Evolutionary conservation across 2,113 vertebrate genomes (phyloP), one percentile per base, ranked within the genome.

Genomic region (Macquaria australasica): DNA sequence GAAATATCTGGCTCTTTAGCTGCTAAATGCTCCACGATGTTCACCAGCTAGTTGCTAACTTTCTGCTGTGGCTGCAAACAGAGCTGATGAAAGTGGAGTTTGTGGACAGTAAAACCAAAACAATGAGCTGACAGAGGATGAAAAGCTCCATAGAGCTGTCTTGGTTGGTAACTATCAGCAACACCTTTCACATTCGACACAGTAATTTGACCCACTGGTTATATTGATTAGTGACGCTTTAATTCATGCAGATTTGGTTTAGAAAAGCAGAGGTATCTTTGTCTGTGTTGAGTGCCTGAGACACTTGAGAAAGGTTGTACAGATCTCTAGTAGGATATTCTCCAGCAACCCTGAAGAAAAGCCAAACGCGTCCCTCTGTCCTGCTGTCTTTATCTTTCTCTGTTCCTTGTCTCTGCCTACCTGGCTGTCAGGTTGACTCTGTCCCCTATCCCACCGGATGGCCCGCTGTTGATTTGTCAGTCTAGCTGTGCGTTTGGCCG

Each of bases 401-500:
- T 37, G 41, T 10, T 53, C 39, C 34, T 55, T 63, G 48, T 73
- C 23, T 74, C 23, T 55, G 43, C 80, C 45, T 81, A 62, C 80
- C 80, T 76, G 73, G 50, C 68, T 86, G 63, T 77, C 75, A 82
- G 66, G 43, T 63, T 63, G 67, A 73, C 60, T 83, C 3, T 25
- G 37, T 16, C 16, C 15, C 20, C 23, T 37, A 31, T 82, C 75
- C 59, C n/a, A 63, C 16, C 12, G 64, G 78, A 83, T 76, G 76
- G 43, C 71, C 75, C 48, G 15, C 78, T 73, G 85, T 45, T 84
- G 68, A 74, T 81, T 81, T 86, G 83, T 80, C 79, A 67, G 77
- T 78, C 55, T 70, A 53, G 68, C 64, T 73, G 77, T 53, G 50
- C n/a, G 8, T 87, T 84, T 87, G 69, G 59, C 70, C 39, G 66